A percentile compares a stretch with the other conserved stretches of the same genome.
Conservation (phyloP, 2,113 vertebrate species). For the Tragelaphus imberbis region DNA sequence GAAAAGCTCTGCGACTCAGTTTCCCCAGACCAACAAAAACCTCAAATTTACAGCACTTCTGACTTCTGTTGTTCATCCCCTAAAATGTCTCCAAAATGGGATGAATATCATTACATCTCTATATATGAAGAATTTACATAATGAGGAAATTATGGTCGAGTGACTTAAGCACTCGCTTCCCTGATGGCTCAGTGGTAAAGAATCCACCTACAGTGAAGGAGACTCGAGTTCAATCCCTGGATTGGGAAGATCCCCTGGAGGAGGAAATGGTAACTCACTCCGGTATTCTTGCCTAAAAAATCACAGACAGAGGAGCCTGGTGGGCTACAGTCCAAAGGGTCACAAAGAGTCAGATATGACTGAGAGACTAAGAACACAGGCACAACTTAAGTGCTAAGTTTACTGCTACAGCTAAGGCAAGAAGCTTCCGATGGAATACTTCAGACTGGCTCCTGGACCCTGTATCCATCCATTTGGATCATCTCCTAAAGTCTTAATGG, state of each 20-base stretch:
- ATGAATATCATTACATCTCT: not conserved
- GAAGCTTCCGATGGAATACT: not conserved
- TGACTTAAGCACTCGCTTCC: not conserved
- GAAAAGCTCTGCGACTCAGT: not conserved
- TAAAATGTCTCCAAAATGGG: not conserved
- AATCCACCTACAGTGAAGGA: not conserved
- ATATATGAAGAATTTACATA: not conserved
- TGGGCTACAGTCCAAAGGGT: not conserved
- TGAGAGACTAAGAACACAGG: fast-evolving
- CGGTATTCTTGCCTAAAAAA: not conserved
- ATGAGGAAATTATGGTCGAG: not conserved
- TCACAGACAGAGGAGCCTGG: not conserved
- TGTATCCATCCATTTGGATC: not conserved
- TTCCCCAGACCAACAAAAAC: not conserved
- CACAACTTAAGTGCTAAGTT: not conserved
- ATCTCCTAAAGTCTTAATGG: not conserved
- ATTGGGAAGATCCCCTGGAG: not conserved
- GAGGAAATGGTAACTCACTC: not conserved
- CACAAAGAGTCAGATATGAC: not conserved
- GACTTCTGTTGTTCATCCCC: not conserved
- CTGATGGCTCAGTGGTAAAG: not conserved
- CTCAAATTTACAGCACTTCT: not conserved
- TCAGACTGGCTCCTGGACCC: not conserved
- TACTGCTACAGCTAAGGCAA: not conserved
- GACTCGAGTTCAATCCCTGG: not conserved